These are phyloP conservation scores for Glandiceps talaboti DNA, from an alignment of 53 echinoderm and acorn worm species.

Conservation along the genomic window DNA sequence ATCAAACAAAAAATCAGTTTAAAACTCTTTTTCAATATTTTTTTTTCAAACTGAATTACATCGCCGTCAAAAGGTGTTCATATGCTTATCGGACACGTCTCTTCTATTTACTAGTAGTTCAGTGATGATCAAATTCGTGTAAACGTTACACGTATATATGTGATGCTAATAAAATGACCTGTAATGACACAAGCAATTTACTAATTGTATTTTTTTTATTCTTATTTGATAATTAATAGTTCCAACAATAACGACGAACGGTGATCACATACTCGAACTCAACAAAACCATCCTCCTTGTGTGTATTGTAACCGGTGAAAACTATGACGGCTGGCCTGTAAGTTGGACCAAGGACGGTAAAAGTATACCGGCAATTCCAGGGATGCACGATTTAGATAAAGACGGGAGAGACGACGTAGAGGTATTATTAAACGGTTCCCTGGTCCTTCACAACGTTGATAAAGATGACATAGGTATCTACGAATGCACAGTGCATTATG, in stretches of 20 bases:
- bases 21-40: too few relatives aligned
- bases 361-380: not conserved
- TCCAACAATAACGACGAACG: not conserved
- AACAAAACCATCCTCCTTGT: not conserved
- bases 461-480: not conserved
- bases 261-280: not conserved
- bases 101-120: too few relatives aligned
- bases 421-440: not conserved
- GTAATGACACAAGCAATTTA: too few relatives aligned
- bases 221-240: not conserved
- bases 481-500: not conserved
- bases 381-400: not conserved
- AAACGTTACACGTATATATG: too few relatives aligned
- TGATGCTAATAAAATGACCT: too few relatives aligned
- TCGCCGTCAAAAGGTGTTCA: too few relatives aligned
- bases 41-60: too few relatives aligned
- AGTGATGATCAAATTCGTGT: too few relatives aligned
- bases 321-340: not conserved
- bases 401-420: not conserved
- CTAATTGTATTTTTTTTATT: too few relatives aligned
- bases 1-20: too few relatives aligned
- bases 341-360: not conserved
- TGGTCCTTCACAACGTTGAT: not conserved
- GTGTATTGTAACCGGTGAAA: not conserved
- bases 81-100: too few relatives aligned